Conservation (phyloP, 2,888 invertebrate genomes). For the Sialis lutaria region DNA sequence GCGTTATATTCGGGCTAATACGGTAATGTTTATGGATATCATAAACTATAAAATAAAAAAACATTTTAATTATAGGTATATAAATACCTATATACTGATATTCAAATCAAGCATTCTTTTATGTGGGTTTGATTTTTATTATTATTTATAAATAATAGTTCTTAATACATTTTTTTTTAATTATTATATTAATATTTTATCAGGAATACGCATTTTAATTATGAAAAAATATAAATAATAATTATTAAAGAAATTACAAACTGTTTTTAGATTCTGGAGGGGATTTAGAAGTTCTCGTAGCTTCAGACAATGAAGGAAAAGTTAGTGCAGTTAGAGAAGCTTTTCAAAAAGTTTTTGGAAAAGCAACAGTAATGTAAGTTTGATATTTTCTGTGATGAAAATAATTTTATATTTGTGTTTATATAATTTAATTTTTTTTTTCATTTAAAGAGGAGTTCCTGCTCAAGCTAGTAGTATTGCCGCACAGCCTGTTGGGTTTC, state of each 20-base stretch:
- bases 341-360: conserved; percentile 62
- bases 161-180: not conserved
- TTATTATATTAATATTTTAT: conserved; percentile 4
- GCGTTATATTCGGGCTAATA: too few relatives aligned
- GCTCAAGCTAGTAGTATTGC: conserved; percentile 45
- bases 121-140: too few relatives aligned
- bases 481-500: conserved; percentile 62
- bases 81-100: too few relatives aligned
- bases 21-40: too few relatives aligned
- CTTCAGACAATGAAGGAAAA: conserved; percentile 61
- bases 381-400: not conserved
- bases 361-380: conserved; percentile 56
- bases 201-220: too few relatives aligned
- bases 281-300: conserved; percentile 54
- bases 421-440: not conserved
- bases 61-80: not conserved
- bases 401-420: not conserved
- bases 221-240: too few relatives aligned
- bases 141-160: not conserved
- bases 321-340: conserved; percentile 61
- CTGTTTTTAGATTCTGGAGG: conserved; percentile 63
- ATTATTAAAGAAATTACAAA: not conserved
- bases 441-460: conserved; percentile 37
- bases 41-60: not conserved
- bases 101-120: not conserved